These are phyloP conservation scores for Holcopasites calliopsidis DNA, from an alignment of 1,140 invertebrate genomes.

Conservation along the genomic window DNA sequence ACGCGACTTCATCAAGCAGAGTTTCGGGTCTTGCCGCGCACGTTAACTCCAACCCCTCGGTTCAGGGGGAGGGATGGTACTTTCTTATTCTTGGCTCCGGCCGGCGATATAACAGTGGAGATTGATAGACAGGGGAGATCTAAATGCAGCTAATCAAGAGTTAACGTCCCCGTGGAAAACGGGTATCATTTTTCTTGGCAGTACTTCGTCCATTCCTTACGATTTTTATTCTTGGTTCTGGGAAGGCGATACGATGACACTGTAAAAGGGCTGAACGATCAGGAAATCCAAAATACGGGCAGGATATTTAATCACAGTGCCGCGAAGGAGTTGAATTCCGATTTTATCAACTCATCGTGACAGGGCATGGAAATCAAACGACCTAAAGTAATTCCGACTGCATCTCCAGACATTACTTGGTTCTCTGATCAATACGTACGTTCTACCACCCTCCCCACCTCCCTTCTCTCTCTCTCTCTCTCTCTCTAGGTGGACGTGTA, in stretches of 20 bases:
- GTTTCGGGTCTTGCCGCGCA: constrained; percentile 6
- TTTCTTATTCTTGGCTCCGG: constrained; percentile 10
- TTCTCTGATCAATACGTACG: constrained; percentile 62
- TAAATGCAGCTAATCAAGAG: constrained; percentile 10
- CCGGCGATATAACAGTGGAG: constrained; percentile 12
- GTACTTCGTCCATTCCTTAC: too few species aligned
- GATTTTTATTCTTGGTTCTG: too few species aligned
- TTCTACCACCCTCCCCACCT: too few species aligned
- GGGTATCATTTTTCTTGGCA: not conserved
- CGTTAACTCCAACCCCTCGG: constrained; percentile 12
- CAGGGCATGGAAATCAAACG: constrained; percentile 30
- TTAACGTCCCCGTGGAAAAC: not conserved
- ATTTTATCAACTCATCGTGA: constrained; percentile 11
- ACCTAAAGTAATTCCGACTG: constrained; percentile 43
- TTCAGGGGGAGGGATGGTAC: not conserved
- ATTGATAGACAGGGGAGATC: constrained; percentile 35
- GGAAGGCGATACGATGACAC: too few species aligned
- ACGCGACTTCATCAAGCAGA: constrained; percentile 12
- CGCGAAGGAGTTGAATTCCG: not conserved
- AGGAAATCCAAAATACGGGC: not conserved
- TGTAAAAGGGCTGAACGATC: too few species aligned
- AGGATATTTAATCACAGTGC: not conserved
- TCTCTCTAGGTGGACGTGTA: constrained; percentile 45
- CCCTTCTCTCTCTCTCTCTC: constrained; percentile 11
- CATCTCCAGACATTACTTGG: constrained; percentile 43